phyloP scores from a whole-genome alignment of 2,888 invertebrate species.

The Argyra leucocephala region DNA sequence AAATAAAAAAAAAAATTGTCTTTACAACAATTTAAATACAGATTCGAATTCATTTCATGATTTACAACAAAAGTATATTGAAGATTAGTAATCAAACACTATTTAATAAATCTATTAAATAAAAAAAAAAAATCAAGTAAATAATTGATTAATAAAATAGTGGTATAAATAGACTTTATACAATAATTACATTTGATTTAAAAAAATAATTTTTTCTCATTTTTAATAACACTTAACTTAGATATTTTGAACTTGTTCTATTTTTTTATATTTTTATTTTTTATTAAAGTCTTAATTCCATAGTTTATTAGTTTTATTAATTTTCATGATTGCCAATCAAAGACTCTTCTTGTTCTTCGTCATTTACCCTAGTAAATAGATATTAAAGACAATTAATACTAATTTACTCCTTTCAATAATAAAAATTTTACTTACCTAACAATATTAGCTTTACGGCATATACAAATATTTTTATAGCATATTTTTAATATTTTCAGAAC shows the following conservation, averaged over 20 bases:
- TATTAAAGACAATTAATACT: background rate
- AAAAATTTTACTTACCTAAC: slow-evolving; percentile 32
- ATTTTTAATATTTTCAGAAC: slow-evolving; percentile 47
- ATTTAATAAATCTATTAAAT: background rate
- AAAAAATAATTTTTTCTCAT: background rate
- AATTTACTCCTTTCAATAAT: background rate
- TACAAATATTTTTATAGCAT: slow-evolving; percentile 38
- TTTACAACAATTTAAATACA: too few relatives aligned
- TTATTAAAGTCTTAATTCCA: background rate
- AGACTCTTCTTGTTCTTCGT: slow-evolving; percentile 56
- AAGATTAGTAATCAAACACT: background rate
- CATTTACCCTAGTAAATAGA: slow-evolving; percentile 42
- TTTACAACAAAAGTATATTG: too few relatives aligned
- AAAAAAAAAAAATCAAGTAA: too few relatives aligned
- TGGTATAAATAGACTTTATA: slow-evolving; percentile 4
- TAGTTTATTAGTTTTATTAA: background rate
- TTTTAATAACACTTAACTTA: background rate
- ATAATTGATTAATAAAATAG: background rate
- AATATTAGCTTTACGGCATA: slow-evolving; percentile 37
- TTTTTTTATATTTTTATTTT: background rate
- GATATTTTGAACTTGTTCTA: background rate
- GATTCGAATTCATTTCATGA: too few relatives aligned
- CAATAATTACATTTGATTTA: background rate
- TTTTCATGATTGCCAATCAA: slow-evolving; percentile 45
- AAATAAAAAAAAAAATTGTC: too few relatives aligned